Percentiles rank a stretch among this genome's conserved stretches.
Evolutionary conservation across 2,113 vertebrate genomes (phyloP).

Genomic region (Boulengeromyrus knoepffleri): DNA sequence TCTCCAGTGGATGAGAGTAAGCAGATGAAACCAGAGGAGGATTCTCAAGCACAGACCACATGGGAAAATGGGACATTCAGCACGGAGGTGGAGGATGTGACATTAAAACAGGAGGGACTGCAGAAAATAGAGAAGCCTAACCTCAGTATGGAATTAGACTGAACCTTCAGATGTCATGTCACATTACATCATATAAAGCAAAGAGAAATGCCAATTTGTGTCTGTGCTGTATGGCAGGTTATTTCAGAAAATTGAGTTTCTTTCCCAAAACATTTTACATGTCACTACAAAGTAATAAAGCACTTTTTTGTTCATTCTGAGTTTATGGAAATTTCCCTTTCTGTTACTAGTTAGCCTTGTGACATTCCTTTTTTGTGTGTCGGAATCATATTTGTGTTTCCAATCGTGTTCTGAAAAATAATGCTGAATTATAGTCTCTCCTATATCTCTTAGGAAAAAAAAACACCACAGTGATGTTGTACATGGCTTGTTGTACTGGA

Average conservation of each 20-base stretch:
- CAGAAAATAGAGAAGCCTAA: slow-evolving; percentile 62
- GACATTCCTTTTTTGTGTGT: background rate
- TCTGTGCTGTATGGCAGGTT: background rate
- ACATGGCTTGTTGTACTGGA: background rate
- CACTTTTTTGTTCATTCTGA: background rate
- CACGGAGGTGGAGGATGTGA: slow-evolving; percentile 52
- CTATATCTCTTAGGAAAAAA: background rate
- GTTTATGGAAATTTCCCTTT: background rate
- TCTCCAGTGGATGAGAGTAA: slow-evolving; percentile 48
- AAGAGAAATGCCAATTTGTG: background rate
- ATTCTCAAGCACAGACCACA: slow-evolving; percentile 64
- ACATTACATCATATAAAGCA: background rate
- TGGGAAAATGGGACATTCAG: slow-evolving; percentile 45
- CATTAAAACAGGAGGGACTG: slow-evolving; percentile 55
- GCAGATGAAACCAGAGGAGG: slow-evolving; percentile 66
- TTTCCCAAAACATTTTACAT: background rate
- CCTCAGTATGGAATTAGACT: slow-evolving; percentile 66
- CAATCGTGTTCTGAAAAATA: background rate
- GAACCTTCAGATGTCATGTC: slow-evolving; percentile 26
- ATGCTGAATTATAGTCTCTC: background rate
- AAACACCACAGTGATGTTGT: background rate
- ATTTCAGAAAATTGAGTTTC: background rate
- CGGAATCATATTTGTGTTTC: background rate
- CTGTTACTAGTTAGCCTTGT: background rate
- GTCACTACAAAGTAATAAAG: background rate